These are phyloP conservation scores for Anoplophora glabripennis DNA, from an alignment of 1,140 invertebrate genomes.

Conservation along the genomic window DNA sequence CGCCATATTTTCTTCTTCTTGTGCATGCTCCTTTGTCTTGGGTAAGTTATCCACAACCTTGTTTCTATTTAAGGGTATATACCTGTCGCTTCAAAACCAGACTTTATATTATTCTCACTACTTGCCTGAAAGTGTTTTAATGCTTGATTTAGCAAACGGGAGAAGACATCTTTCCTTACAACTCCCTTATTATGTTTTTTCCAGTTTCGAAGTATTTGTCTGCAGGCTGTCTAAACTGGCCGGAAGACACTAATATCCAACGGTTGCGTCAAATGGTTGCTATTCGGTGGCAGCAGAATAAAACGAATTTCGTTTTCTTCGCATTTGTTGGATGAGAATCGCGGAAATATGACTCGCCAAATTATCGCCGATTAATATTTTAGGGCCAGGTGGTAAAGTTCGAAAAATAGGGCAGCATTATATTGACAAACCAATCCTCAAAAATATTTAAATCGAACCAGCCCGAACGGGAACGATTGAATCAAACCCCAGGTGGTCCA, in stretches of 20 bases:
- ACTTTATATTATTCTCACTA: constrained; percentile 15
- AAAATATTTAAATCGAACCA: constrained; percentile 44
- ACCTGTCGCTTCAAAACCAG: constrained; percentile 16
- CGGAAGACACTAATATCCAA: constrained; percentile 47
- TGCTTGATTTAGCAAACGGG: constrained; percentile 10
- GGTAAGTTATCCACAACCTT: constrained; percentile 12
- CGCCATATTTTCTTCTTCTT: constrained; percentile 1
- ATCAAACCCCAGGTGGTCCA: constrained; percentile 41
- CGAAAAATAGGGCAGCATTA: constrained; percentile 13
- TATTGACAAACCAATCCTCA: constrained; percentile 45
- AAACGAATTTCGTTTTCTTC: constrained; percentile 43
- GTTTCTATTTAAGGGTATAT: constrained; percentile 2
- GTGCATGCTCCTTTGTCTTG: constrained; percentile 3
- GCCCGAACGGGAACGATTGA: constrained; percentile 45
- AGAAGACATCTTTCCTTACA: constrained; percentile 15
- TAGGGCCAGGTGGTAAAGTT: constrained; percentile 9
- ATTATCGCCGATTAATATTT: constrained; percentile 24
- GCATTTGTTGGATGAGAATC: constrained; percentile 18
- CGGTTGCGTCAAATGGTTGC: constrained; percentile 45
- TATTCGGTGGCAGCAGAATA: constrained; percentile 46
- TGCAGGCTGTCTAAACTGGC: constrained; percentile 44
- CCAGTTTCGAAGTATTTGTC: constrained; percentile 39
- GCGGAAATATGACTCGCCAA: constrained; percentile 15
- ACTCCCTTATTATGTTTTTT: constrained; percentile 32
- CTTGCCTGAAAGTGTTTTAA: background rate